Evolutionary conservation across 1,140 invertebrate genomes (phyloP), one percentile per base, ranked within the genome.

Genomic region (Drosophila burlai): DNA sequence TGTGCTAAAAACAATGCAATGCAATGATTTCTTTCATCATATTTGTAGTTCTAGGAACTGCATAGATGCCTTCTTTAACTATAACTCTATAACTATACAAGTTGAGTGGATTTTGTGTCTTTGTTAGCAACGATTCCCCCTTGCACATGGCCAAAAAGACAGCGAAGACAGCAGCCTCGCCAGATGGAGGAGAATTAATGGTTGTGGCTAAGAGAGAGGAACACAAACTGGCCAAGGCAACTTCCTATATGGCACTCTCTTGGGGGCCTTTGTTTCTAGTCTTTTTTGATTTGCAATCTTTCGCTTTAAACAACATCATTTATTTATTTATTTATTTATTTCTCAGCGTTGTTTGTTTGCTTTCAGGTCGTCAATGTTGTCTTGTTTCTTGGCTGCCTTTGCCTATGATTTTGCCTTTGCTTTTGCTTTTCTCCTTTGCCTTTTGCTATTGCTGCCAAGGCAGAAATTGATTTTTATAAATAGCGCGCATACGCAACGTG

Each of bases 381-480:
- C 24, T 52, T 43, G 36, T 40, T 64, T 45, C 63, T 66, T 63
- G 55, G 55, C 13, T 18, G 34, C n/a, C 10, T 50, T 47, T 43
- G 38, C 58, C 57, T 63, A 4, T 42, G 43, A 18, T 45, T 58
- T 34, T 42, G 9, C 9, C 9, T 9, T 31, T 31, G 34, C 18
- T 45, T 47, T 52, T 80, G 72, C 40, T 40, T 54, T 58, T 57
- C 55, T 45, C 36, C 62, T 54, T 47, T 60, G 47, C 62, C 62
- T 54, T 47, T 38, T 58, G 63, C 45, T 68, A 36, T 49, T 36
- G 76, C 77, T 81, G 84, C 81, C 85, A 90, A 89, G 85, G 69
- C 85, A 84, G 72, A 90, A 89, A 89, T 89, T 89, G 85, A 89
- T 89, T 89, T 89, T 89, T 89, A 89, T 85, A 89, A 89, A 89